Evolutionary conservation across 2,113 vertebrate genomes (phyloP).

Genomic region (Muntiacus muntjak): DNA sequence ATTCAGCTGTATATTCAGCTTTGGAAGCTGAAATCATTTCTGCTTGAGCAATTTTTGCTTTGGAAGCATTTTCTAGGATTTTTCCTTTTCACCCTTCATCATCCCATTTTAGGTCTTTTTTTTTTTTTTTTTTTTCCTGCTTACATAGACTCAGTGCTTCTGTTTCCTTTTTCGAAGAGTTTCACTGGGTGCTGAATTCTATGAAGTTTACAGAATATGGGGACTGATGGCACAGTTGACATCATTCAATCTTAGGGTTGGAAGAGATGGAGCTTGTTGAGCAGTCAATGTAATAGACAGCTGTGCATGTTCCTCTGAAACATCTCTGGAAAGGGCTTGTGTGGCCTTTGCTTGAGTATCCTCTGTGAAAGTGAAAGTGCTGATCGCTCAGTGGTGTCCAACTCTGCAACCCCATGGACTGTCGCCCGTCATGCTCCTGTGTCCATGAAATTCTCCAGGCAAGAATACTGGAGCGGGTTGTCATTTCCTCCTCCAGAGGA

Average conservation of each 20-base stretch:
- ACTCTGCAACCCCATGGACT: not conserved
- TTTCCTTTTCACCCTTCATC: not conserved
- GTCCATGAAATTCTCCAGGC: not conserved
- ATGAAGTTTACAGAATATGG: not conserved
- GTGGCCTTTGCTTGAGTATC: not conserved
- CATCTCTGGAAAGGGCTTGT: not conserved
- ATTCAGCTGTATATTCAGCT: not conserved
- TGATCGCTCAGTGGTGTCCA: not conserved
- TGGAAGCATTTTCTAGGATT: slow-evolving; percentile 35
- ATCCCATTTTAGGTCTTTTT: not conserved
- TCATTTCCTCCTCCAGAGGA: not conserved
- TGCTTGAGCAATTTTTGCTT: slow-evolving; percentile 44
- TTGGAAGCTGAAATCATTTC: slow-evolving; percentile 22
- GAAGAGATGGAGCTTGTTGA: not conserved
- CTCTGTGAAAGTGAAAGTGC: not conserved
- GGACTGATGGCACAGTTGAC: not conserved
- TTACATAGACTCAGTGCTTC: not conserved
- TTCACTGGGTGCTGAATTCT: not conserved
- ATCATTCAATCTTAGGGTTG: not conserved
- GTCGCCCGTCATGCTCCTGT: not conserved
- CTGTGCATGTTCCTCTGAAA: not conserved
- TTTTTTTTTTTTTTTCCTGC: not conserved
- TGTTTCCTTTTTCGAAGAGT: not conserved
- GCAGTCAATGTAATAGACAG: not conserved
- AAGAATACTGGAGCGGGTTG: not conserved